phyloP scores from a whole-genome alignment of 2,888 invertebrate species.

The Neoascia interrupta region DNA sequence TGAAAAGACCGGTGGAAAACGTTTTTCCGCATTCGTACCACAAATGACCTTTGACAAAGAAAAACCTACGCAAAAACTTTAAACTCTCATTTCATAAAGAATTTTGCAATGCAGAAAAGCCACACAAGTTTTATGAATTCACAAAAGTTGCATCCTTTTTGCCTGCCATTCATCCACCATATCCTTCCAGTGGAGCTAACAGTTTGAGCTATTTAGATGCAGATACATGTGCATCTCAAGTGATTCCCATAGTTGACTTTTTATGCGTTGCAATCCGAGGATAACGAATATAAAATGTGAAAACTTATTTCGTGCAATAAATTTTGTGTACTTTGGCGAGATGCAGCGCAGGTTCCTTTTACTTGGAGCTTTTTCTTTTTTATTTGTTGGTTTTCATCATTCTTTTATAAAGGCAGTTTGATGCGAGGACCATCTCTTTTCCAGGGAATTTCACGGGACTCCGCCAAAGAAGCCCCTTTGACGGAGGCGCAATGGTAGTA shows the following conservation, averaged over 20 bases:
- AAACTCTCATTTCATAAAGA: not conserved
- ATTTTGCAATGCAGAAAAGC: not conserved
- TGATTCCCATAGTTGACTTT: constrained; percentile 28
- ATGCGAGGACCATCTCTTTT: not conserved
- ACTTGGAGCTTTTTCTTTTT: not conserved
- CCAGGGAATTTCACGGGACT: not conserved
- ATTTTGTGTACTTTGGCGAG: not conserved
- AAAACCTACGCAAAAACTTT: too few species aligned
- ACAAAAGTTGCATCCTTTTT: not conserved
- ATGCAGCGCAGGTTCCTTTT: not conserved
- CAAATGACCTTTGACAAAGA: too few species aligned
- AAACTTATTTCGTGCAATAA: constrained; percentile 37
- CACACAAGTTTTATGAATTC: not conserved
- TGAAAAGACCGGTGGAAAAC: too few species aligned
- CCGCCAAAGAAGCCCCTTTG: constrained; percentile 4
- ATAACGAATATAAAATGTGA: constrained; percentile 30
- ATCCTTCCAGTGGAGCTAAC: not conserved
- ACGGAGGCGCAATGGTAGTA: not conserved
- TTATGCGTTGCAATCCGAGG: constrained; percentile 30
- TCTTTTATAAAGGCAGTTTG: constrained; percentile 15
- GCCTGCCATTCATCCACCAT: not conserved
- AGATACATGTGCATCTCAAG: constrained; percentile 15
- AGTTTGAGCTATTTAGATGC: constrained; percentile 19
- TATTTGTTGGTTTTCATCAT: constrained; percentile 16
- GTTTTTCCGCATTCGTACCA: too few species aligned